Evolutionary conservation across 2,113 vertebrate species (phyloP).

Genomic region (Perca flavescens): DNA sequence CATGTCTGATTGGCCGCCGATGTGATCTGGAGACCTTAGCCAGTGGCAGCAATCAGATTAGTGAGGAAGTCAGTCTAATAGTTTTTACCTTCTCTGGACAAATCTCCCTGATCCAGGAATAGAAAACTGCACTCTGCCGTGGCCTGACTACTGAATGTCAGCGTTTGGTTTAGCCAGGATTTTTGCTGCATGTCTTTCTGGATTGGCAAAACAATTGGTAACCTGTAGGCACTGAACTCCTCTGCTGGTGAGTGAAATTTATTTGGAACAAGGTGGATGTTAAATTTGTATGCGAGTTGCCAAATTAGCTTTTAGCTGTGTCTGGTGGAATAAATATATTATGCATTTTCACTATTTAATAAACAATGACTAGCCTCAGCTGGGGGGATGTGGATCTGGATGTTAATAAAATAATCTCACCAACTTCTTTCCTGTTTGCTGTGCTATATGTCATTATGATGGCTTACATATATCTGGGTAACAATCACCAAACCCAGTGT

Average conservation of each 20-base stretch:
- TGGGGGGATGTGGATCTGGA: neutral
- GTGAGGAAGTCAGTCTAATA: conserved; percentile 79
- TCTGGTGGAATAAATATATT: neutral
- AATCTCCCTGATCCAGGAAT: conserved; percentile 61
- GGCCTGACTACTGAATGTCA: conserved; percentile 16
- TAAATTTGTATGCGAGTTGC: neutral
- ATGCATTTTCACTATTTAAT: neutral
- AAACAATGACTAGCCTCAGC: neutral
- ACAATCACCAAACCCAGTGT: neutral
- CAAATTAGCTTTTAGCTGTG: neutral
- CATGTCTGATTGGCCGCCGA: conserved; percentile 60
- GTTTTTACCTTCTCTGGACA: conserved; percentile 58
- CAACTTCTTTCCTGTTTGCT: neutral
- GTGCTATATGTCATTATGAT: neutral
- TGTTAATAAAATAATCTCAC: neutral
- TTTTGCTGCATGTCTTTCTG: conserved; percentile 29
- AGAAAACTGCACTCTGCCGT: conserved; percentile 37
- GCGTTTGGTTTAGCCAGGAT: neutral
- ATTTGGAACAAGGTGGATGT: neutral
- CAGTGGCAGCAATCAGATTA: conserved; percentile 77
- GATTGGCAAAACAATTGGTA: conserved; percentile 29
- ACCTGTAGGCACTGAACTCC: conserved; percentile 36
- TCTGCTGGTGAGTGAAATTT: conserved; percentile 67
- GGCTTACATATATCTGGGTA: neutral
- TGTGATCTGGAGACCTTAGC: conserved; percentile 55